phyloP scores from a whole-genome alignment of 2,797 vertebrate genomes.

The Sparidentex hasta region DNA sequence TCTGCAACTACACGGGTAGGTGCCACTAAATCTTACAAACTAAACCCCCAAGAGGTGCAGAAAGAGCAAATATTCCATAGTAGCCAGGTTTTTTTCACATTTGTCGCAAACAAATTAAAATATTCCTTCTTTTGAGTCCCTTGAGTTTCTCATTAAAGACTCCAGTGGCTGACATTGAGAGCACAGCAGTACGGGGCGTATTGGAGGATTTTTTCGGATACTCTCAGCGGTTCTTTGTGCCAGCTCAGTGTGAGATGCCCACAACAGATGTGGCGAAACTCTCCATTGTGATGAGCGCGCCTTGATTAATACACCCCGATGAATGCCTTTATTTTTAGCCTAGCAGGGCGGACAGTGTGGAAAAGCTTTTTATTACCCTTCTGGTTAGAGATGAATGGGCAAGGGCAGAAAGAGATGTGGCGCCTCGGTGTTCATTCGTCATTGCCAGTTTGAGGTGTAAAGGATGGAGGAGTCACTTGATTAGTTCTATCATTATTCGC shows the following conservation, averaged over 20 bases:
- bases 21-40: too few species aligned
- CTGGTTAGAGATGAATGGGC: slow-evolving; percentile 73
- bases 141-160: neutral
- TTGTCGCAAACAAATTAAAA: neutral
- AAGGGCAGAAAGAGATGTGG: slow-evolving; percentile 59
- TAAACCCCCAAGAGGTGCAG: too few species aligned
- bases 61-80: neutral
- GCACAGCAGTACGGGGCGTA: neutral
- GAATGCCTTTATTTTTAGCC: slow-evolving; percentile 81
- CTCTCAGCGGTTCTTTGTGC: slow-evolving; percentile 12
- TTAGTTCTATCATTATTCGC: slow-evolving; percentile 63
- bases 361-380: slow-evolving; percentile 73
- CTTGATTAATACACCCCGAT: slow-evolving; percentile 76
- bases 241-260: slow-evolving; percentile 38
- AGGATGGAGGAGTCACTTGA: slow-evolving; percentile 62
- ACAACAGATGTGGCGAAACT: slow-evolving; percentile 64
- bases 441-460: slow-evolving; percentile 64
- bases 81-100: neutral
- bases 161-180: neutral
- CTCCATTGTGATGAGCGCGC: slow-evolving; percentile 50
- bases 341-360: slow-evolving; percentile 60
- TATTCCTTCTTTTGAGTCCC: neutral
- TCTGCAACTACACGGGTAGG: too few species aligned
- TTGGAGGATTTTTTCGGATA: neutral
- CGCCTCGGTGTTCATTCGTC: slow-evolving; percentile 68